phyloP scores from a whole-genome alignment of 2,888 invertebrate species.

The Tachina lurida region DNA sequence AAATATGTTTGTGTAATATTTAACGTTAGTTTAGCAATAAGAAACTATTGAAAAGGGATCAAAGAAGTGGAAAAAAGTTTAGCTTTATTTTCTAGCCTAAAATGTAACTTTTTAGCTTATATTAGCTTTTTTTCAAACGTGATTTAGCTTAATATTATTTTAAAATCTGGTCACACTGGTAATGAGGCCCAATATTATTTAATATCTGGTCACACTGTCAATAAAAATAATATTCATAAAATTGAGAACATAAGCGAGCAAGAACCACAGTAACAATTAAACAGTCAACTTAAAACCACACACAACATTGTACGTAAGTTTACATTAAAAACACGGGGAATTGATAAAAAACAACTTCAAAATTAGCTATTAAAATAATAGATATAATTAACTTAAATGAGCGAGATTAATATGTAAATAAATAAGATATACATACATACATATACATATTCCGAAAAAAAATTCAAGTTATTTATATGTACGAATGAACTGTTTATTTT shows the following conservation, averaged over 20 bases:
- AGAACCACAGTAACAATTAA: slow-evolving; percentile 76
- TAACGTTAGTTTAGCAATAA: no score
- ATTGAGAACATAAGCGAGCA: slow-evolving; percentile 57
- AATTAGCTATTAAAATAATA: not conserved
- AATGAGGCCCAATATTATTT: no score
- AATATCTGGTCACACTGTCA: slow-evolving; percentile 15
- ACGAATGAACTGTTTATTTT: slow-evolving; percentile 8
- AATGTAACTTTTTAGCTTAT: no score
- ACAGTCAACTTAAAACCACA: slow-evolving; percentile 74
- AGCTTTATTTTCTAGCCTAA: no score
- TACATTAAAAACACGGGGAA: not conserved
- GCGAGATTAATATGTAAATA: not conserved
- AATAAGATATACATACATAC: not conserved
- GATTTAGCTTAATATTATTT: no score
- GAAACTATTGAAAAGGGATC: no score
- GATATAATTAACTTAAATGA: not conserved
- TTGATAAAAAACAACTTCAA: not conserved
- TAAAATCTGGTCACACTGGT: no score
- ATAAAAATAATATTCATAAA: slow-evolving; percentile 37
- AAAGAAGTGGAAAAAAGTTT: no score
- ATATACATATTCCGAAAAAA: not conserved
- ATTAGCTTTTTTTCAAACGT: no score
- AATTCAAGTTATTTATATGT: not conserved
- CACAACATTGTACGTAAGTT: not conserved
- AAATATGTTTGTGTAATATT: no score